phyloP scores from a whole-genome alignment of 2,797 vertebrate genomes.

The Rhodeus uyekii region DNA sequence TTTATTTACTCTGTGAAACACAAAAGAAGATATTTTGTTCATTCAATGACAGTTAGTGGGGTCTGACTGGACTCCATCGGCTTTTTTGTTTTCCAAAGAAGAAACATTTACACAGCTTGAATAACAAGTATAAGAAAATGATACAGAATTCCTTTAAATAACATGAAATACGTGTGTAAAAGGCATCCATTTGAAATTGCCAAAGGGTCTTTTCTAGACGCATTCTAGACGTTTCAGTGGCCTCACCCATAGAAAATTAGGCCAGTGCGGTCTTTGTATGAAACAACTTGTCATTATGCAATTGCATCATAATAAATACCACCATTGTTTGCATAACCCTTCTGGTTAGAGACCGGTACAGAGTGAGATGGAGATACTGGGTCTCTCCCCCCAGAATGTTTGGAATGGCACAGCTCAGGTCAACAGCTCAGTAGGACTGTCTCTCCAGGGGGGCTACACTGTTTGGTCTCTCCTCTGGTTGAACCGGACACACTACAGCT shows the following conservation, averaged over 20 bases:
- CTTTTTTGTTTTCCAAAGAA: neutral
- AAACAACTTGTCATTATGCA: conserved; percentile 48
- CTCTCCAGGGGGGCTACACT: conserved; percentile 60
- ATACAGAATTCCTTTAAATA: neutral
- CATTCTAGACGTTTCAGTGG: neutral
- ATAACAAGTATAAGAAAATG: neutral
- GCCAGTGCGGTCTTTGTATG: conserved; percentile 34
- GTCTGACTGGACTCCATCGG: neutral
- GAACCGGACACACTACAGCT: conserved; percentile 61
- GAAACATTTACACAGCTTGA: neutral
- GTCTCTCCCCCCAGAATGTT: conserved; percentile 54
- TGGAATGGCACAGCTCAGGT: conserved; percentile 56
- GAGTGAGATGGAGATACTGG: conserved; percentile 49
- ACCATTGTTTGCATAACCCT: conserved; percentile 57
- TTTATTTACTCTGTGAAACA: neutral
- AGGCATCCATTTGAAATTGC: neutral
- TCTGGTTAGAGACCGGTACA: conserved; percentile 47
- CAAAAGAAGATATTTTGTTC: neutral
- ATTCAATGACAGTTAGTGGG: neutral
- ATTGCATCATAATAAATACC: conserved; percentile 57
- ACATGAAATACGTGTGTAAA: neutral
- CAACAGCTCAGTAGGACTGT: conserved; percentile 56
- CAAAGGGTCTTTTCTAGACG: neutral
- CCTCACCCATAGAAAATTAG: conserved; percentile 22
- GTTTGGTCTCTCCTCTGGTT: conserved; percentile 70